Evolutionary conservation across 2,113 vertebrate species (phyloP).

Genomic region (Speoplatyrhinus poulsoni): DNA sequence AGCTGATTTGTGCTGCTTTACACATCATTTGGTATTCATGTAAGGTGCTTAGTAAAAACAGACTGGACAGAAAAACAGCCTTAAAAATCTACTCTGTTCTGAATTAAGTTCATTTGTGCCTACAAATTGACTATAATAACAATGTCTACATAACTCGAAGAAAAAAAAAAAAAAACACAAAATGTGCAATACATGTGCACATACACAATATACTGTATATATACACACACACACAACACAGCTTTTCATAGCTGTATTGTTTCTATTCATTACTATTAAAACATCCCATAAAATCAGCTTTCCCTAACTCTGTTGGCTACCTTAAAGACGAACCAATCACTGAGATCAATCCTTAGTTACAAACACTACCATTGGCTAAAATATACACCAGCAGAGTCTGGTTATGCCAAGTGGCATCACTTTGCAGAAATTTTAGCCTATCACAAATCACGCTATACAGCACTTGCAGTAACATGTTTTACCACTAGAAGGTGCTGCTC

Average conservation of each 20-base stretch:
- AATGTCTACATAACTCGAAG: not conserved
- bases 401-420: too few species aligned
- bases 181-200: too few species aligned
- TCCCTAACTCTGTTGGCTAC: too few species aligned
- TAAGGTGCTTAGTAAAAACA: conserved; percentile 61
- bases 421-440: too few species aligned
- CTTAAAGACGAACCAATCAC: too few species aligned
- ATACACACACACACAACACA: conserved; percentile 26
- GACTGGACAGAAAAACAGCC: conserved; percentile 32
- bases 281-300: too few species aligned
- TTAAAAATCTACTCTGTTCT: not conserved
- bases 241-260: not conserved
- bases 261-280: not conserved
- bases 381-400: too few species aligned
- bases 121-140: conserved; percentile 3
- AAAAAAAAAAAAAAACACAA: conserved; percentile 14
- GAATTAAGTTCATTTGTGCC: conserved; percentile 16
- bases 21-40: conserved; percentile 53
- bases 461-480: too few species aligned
- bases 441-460: too few species aligned
- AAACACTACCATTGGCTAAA: too few species aligned
- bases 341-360: not conserved
- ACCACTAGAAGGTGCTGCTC: too few species aligned
- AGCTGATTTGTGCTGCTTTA: conserved; percentile 4
- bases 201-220: not conserved